Conservation (phyloP, 2,888 invertebrate genomes). For the Tenthredo distinguenda region DNA sequence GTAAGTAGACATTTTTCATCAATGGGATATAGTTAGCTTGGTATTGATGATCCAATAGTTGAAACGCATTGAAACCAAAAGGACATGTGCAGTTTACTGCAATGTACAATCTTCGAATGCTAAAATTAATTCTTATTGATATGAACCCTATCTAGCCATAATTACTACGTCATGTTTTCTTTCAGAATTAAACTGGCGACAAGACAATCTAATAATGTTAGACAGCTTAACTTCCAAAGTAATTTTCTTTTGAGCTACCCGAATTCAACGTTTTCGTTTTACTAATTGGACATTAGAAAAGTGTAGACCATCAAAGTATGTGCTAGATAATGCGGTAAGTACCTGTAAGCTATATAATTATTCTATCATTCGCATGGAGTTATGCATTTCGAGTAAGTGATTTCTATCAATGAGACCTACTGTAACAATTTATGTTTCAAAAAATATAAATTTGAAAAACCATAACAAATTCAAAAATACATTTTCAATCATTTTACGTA, state of each 20-base stretch:
- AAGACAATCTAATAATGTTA: conserved; percentile 32
- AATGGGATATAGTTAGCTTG: neutral
- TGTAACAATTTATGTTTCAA: neutral
- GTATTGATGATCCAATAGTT: neutral
- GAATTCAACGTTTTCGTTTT: conserved; percentile 4
- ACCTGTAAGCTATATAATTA: conserved; percentile 8
- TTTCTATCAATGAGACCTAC: neutral
- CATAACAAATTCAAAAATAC: neutral
- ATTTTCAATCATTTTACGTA: conserved; percentile 10
- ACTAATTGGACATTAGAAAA: neutral
- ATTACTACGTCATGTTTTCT: neutral
- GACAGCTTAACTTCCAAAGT: conserved; percentile 6
- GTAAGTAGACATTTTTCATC: neutral
- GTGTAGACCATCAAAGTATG: neutral
- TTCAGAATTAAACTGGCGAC: neutral
- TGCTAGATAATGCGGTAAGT: neutral
- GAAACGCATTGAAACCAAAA: neutral
- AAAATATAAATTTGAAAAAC: conserved; percentile 14
- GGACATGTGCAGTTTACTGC: neutral
- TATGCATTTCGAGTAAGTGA: neutral
- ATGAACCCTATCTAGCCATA: conserved; percentile 37
- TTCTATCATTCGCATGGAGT: neutral
- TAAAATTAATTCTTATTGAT: conserved; percentile 34
- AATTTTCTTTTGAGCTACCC: neutral
- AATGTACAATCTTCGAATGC: neutral